Base-by-base conservation (phyloP, 2,113 vertebrate genomes). In the Corythornis madagascariensis region DNA sequence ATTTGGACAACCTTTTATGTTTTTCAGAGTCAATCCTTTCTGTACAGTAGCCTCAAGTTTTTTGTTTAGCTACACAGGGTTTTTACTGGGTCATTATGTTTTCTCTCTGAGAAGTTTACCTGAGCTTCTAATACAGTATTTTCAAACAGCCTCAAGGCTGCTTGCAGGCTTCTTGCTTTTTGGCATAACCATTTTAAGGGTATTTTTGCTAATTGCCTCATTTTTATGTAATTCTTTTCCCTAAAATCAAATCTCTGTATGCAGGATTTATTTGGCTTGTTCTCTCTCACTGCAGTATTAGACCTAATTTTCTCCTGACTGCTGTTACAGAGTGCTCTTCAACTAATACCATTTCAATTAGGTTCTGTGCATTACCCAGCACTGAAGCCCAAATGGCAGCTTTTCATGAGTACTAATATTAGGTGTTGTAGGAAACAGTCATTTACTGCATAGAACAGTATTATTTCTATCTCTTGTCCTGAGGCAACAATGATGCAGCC, bases 171-270 rank as follows among this genome's bases (percentile, higher is more conserved):
- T 89, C 70, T 69, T 78, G 16, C 6, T 61, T 88, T 67, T 42
- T 57, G 21, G 26, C 82, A 24, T 61, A 78, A 53, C 81, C 9
- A 57, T 86, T 93, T 79, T 56, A 64, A 16, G 21, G 10, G 2
- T 64, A 71, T 85, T 89, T 92, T 93, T 86, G 31, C 19, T 92
- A 95, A 82, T 87, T 92, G 13, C 3, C 24, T 94, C 45, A 61
- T 84, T 91, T 87, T 83, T 87, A 85, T 87, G 18, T 57, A 79
- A 75, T 66, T 86, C 19, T 13, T 9, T 57, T 83, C 86, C 35
- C 77, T 74, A 65, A 85, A 91, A 93, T 55, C 3, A 1, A 74
- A 71, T 73, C 16, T 66, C 67, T 86, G 18, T 45, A 42, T 52
- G 29, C 5, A 3, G 40, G 43, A 52, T 80, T 88, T 88, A 67